Base-by-base conservation (phyloP, 2,888 invertebrate genomes). In the Strigamia crassipes region DNA sequence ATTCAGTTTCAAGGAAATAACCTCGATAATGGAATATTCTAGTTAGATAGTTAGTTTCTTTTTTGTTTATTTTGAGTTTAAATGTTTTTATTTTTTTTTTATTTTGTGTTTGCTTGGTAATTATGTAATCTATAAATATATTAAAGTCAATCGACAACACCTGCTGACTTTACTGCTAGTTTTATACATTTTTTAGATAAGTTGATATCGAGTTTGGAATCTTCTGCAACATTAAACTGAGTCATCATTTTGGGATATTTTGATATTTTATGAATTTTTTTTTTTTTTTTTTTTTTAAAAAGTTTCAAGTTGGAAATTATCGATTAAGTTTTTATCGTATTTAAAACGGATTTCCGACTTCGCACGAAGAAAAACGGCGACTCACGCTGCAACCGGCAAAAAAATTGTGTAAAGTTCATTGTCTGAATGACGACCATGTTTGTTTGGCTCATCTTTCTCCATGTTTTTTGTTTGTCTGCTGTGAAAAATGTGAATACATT, bases 1-100 rank as follows among this genome's bases (percentile, higher is more conserved):
- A 8, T 31, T 27, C 27, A 23, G 73, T 73, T 73, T 73, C 73
- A 73, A 73, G 73, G 73, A 73, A 73, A 31, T 73, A 73, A 73
- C 23, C 13, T 73, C 31, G 23, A 73, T 31, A 73, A 73, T 73
- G 31, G 73, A 73, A 73, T 73, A 73, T 12, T 73, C 73, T 73
- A 13, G 4, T 27, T 0, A 23, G 10, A 21, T 66, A 12, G 46
- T 23, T 2, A 18, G 23, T 66, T 66, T 66, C 1, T 6, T 66
- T 3, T 66, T 66, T 66, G 21, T 66, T 1, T 1, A 18, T 23
- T 6, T 21, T 6, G 2, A 9, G 27, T 27, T 27, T 27, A 3
- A 27, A 27, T 27, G 3, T 73, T 73, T 73, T 73, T 5, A 31
- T 27, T 27, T 73, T 73, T 73, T 31, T n/a, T 27, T 23, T 23